These are phyloP conservation scores for Alcedo atthis DNA, from an alignment of 2,797 vertebrate genomes.

Conservation along the genomic window DNA sequence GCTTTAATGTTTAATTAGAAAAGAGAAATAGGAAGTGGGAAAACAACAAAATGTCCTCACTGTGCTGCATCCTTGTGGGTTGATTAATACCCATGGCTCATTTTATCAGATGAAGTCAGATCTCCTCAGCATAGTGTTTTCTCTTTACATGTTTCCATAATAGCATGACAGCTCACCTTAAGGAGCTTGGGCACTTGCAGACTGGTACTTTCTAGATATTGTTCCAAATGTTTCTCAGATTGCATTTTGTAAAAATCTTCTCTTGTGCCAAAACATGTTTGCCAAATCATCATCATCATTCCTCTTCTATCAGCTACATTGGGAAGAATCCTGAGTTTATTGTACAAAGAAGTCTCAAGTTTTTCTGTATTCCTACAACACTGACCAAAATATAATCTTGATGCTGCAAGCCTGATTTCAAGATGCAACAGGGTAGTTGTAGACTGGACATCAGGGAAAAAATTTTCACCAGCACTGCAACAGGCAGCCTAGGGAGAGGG, in stretches of 20 bases:
- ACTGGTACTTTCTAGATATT: not conserved
- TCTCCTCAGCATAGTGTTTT: not conserved
- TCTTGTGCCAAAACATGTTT: not conserved
- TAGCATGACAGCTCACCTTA: not conserved
- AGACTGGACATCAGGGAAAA: no score
- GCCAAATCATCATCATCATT: not conserved
- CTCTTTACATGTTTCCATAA: not conserved
- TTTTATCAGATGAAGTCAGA: not conserved
- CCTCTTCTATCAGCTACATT: not conserved
- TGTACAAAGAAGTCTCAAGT: not conserved
- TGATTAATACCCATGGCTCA: not conserved
- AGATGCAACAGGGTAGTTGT: no score
- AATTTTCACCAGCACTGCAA: no score
- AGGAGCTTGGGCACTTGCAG: not conserved
- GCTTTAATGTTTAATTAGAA: not conserved
- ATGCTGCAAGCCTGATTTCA: not conserved
- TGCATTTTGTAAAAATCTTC: not conserved
- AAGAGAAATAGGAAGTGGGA: not conserved
- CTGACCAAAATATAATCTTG: not conserved
- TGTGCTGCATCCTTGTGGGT: not conserved
- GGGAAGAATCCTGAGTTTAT: not conserved
- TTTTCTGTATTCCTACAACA: not conserved
- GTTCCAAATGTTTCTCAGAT: not conserved
- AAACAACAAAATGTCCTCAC: not conserved
- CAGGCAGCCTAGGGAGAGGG: no score